Percentiles rank a stretch among this genome's conserved stretches.
Conservation (phyloP, 2,888 invertebrate species). For the Blastobasis lacticolella region DNA sequence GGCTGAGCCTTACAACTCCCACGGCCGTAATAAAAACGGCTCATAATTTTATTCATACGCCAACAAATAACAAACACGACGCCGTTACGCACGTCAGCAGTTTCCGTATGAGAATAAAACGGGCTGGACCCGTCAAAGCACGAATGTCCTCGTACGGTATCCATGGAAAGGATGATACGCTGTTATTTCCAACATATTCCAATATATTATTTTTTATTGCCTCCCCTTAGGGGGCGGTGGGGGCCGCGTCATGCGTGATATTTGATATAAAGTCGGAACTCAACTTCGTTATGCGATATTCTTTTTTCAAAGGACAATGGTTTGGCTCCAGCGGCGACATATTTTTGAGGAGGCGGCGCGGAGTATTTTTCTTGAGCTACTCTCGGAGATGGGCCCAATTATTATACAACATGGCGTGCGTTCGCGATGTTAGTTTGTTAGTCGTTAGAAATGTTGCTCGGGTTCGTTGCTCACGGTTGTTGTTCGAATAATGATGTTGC, state of each 20-base stretch:
- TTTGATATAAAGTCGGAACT: slow-evolving; percentile 74
- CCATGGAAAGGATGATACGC: slow-evolving; percentile 68
- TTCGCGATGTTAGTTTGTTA: slow-evolving; percentile 54
- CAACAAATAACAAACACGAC: slow-evolving; percentile 50
- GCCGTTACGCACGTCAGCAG: slow-evolving; percentile 55
- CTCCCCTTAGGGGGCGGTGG: slow-evolving; percentile 33
- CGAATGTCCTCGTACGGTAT: slow-evolving; percentile 57
- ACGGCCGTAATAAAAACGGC: slow-evolving; percentile 32
- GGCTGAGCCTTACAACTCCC: slow-evolving; percentile 33
- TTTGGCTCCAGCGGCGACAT: slow-evolving; percentile 54
- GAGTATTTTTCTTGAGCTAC: slow-evolving; percentile 56
- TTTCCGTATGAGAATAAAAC: slow-evolving; percentile 60
- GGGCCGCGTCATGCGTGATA: slow-evolving; percentile 71
- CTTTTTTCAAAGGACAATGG: slow-evolving; percentile 73
- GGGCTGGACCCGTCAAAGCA: slow-evolving; percentile 62
- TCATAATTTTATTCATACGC: slow-evolving; percentile 52
- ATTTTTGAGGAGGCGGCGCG: slow-evolving; percentile 58
- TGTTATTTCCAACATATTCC: slow-evolving; percentile 76
- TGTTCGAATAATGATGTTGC: slow-evolving; percentile 5
- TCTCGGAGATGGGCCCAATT: slow-evolving; percentile 59
- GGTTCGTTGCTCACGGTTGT: slow-evolving; percentile 22
- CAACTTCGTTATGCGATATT: slow-evolving; percentile 73
- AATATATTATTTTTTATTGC: slow-evolving; percentile 77
- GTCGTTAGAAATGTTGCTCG: slow-evolving; percentile 27
- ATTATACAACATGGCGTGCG: slow-evolving; percentile 55